These are phyloP conservation scores for Agrochola macilenta DNA, from an alignment of 2,888 invertebrate species.

Conservation along the genomic window DNA sequence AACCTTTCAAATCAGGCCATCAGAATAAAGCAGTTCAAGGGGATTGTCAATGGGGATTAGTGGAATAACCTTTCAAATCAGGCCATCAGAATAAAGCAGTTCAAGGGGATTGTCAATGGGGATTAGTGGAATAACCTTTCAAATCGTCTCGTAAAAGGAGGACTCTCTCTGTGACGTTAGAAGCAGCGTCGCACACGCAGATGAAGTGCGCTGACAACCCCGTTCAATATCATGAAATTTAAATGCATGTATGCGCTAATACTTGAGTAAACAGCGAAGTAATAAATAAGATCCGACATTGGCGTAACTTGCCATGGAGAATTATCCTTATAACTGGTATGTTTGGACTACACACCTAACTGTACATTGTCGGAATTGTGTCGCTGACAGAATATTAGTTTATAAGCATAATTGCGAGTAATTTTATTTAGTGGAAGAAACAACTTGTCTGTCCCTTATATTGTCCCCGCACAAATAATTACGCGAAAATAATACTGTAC, in stretches of 20 bases:
- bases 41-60: too few species aligned
- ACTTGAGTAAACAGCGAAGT: not conserved
- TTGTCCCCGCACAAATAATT: not conserved
- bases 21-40: not conserved
- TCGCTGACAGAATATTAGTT: not conserved
- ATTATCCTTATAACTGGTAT: slow-evolving; percentile 5
- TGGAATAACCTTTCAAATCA: too few species aligned
- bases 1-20: too few species aligned
- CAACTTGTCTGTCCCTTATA: not conserved
- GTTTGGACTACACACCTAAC: not conserved
- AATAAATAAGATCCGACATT: not conserved
- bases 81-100: not conserved
- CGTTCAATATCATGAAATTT: not conserved
- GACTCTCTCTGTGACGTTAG: not conserved
- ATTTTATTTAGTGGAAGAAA: slow-evolving; percentile 2
- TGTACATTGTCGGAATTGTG: not conserved
- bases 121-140: too few species aligned
- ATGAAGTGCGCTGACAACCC: not conserved
- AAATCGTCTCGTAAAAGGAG: not conserved
- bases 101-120: too few species aligned
- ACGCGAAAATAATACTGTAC: not conserved
- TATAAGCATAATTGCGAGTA: not conserved
- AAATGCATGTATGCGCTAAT: not conserved
- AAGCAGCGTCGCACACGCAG: not conserved
- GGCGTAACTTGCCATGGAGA: not conserved